Evolutionary conservation across 2,888 invertebrate genomes (phyloP).

Genomic region (Apamea crenata): DNA sequence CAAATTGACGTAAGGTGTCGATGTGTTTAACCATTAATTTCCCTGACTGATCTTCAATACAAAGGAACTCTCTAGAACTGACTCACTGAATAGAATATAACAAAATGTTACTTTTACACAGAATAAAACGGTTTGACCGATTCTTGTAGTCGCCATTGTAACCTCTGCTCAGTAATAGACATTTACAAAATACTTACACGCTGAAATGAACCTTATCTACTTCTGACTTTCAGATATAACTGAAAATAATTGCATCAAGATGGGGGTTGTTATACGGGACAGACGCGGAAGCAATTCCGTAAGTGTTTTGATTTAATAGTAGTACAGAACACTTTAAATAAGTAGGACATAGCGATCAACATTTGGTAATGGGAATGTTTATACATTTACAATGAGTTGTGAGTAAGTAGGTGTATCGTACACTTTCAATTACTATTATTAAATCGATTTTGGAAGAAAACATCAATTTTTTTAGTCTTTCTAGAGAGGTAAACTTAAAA

Average conservation of each 20-base stretch:
- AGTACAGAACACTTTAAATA: slow-evolving; percentile 49
- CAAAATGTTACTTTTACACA: background rate
- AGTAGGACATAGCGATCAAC: slow-evolving; percentile 37
- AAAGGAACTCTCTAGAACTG: background rate
- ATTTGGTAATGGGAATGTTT: slow-evolving; percentile 15
- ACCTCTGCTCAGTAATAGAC: background rate
- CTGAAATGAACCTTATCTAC: background rate
- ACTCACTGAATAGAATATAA: background rate
- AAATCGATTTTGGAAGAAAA: background rate
- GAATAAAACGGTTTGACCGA: background rate
- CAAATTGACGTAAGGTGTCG: background rate
- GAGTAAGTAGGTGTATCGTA: background rate
- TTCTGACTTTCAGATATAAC: background rate
- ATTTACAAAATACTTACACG: background rate
- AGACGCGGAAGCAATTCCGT: slow-evolving; percentile 44
- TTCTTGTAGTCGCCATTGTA: background rate
- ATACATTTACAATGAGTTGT: slow-evolving; percentile 1
- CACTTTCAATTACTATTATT: background rate
- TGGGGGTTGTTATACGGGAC: slow-evolving; percentile 11
- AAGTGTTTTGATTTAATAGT: slow-evolving; percentile 49
- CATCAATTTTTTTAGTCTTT: background rate
- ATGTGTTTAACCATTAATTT: background rate
- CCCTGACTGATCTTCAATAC: background rate
- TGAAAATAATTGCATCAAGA: slow-evolving; percentile 22
- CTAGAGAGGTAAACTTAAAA: background rate